Base-by-base conservation (phyloP, 2,888 invertebrate genomes). In the Drosophila picticornis region DNA sequence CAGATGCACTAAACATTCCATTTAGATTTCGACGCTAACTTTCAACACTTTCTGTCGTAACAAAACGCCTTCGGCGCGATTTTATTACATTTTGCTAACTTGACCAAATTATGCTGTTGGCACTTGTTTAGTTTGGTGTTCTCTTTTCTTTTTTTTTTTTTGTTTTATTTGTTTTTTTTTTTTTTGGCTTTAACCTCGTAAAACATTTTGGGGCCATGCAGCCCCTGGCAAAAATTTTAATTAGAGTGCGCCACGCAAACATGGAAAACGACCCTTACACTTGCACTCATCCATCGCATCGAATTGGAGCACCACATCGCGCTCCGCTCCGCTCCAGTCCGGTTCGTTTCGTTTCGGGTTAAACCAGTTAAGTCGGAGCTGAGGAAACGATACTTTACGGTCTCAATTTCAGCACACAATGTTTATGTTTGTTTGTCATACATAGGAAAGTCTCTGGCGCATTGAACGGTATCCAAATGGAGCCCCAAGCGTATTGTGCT, bases 351-450 rank as follows among this genome's bases (percentile, higher is more conserved):
- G 43, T 11, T 46, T 34, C 5, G 22, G 27, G 29, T 7, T 31
- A n/a, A 55, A 22, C 34, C 53, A 57, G n/a, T 16, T 36, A 34
- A 58, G 27, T 51, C 56, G 61, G 50, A 48, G 71, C 65, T 51
- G 71, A 73, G 75, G 60, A 75, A 75, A 60, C 77, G 74, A 80
- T 85, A 80, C 84, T 83, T 72, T 84, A 75, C 70, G 75, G 78
- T 81, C 81, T 88, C 75, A 67, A 73, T 88, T 78, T 59, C 67
- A 43, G 70, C 72, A 73, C 79, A 80, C 79, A 80, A 76, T 88
- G 84, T 84, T 88, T 86, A 86, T 86, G 87, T 88, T 86, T 88
- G 84, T 86, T 84, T 84, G 84, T 86, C 84, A 84, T 84, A 88
- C 89, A 84, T 88, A 59, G 84, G n/a, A 73, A 63, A 74, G 74